Evolutionary conservation across 2,888 invertebrate genomes (phyloP).

Genomic region (Rhingia campestris): DNA sequence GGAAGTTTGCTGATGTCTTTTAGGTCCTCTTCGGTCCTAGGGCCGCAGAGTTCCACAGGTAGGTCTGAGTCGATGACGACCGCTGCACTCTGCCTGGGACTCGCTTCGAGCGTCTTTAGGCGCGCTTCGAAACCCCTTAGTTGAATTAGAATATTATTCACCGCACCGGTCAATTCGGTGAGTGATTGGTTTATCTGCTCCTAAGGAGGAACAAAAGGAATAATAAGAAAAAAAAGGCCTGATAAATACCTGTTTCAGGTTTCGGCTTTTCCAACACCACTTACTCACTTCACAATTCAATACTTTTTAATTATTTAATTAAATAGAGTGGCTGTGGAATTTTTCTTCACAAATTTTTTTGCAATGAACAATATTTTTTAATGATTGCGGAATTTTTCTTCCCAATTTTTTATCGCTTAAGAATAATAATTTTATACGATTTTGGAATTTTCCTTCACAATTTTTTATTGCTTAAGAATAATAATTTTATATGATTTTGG

Average conservation of each 20-base stretch:
- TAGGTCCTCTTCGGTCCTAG: too few relatives aligned
- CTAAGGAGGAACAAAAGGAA: neutral
- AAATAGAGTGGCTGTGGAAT: too few relatives aligned
- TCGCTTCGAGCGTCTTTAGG: neutral
- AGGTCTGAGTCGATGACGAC: neutral
- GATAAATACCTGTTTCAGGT: too few relatives aligned
- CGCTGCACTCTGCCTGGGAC: neutral
- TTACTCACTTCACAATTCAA: neutral
- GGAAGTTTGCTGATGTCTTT: too few relatives aligned
- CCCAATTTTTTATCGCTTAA: neutral
- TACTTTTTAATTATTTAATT: neutral
- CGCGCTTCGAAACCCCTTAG: neutral
- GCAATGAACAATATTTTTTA: neutral
- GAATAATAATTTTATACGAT: neutral
- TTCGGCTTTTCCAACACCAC: too few relatives aligned
- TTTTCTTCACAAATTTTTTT: neutral
- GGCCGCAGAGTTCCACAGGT: too few relatives aligned
- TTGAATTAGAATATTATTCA: neutral
- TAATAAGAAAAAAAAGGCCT: too few relatives aligned
- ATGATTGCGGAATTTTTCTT: neutral
- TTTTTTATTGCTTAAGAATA: neutral
- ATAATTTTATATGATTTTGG: neutral
- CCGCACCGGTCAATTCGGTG: constrained; percentile 7
- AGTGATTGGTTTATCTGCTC: neutral
- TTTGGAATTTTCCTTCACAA: neutral